Conservation (phyloP, 1,140 invertebrate genomes). For the Meteorus sp. region DNA sequence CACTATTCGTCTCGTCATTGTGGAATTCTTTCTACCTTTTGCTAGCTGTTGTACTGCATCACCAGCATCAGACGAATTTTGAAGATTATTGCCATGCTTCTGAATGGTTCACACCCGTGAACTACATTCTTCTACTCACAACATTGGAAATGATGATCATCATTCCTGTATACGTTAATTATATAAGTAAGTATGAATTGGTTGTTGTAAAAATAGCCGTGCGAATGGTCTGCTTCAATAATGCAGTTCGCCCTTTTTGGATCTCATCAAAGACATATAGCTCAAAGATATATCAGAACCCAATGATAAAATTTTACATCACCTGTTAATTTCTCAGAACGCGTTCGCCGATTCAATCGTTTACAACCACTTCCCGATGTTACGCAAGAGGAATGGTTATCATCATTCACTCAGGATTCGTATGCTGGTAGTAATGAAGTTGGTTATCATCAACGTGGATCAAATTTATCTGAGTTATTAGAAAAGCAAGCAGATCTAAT, state of each 20-base stretch:
- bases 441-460: slow-evolving; percentile 61
- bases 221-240: too few relatives aligned
- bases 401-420: slow-evolving; percentile 55
- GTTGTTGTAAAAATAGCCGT: too few relatives aligned
- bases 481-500: slow-evolving; percentile 67
- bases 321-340: slow-evolving; percentile 54
- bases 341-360: slow-evolving; percentile 64
- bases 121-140: slow-evolving; percentile 62
- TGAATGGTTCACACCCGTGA: slow-evolving; percentile 62
- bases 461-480: slow-evolving; percentile 64
- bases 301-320: too few relatives aligned
- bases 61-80: slow-evolving; percentile 65
- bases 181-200: slow-evolving; percentile 62
- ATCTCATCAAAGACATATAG: slow-evolving; percentile 28
- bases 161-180: slow-evolving; percentile 61
- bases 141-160: slow-evolving; percentile 62
- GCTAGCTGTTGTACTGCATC: slow-evolving; percentile 65
- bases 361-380: slow-evolving; percentile 62
- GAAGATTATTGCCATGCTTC: slow-evolving; percentile 62
- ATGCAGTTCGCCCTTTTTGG: slow-evolving; percentile 11
- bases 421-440: slow-evolving; percentile 60
- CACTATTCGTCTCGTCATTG: slow-evolving; percentile 66
- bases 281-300: neutral
- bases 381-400: slow-evolving; percentile 62
- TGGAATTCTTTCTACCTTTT: slow-evolving; percentile 65